phyloP scores from a whole-genome alignment of 2,113 vertebrate genomes.

The Ceyx margarethae region DNA sequence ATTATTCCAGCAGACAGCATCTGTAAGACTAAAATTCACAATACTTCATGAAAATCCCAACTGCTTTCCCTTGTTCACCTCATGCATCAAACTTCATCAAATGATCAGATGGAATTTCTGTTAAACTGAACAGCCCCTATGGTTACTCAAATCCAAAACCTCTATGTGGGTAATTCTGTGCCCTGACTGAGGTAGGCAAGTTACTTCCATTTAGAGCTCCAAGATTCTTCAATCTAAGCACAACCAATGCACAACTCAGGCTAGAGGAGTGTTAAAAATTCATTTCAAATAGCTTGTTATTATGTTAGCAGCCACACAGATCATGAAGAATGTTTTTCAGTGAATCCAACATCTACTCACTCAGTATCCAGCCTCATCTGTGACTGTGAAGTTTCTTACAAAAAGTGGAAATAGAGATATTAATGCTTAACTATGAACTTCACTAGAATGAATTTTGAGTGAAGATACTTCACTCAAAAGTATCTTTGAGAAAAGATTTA shows the following conservation, averaged over 20 bases:
- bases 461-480: background rate
- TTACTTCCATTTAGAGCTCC: background rate
- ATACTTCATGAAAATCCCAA: background rate
- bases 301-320: background rate
- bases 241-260: background rate
- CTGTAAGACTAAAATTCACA: background rate
- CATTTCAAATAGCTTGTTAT: background rate
- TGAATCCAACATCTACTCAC: background rate
- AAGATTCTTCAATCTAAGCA: background rate
- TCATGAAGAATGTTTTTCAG: background rate
- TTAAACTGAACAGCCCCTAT: background rate
- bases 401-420: background rate
- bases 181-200: background rate
- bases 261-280: background rate
- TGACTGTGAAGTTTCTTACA: background rate
- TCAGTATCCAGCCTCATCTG: background rate
- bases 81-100: background rate
- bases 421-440: background rate
- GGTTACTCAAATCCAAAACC: background rate
- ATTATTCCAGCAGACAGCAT: background rate
- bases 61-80: background rate
- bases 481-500: background rate
- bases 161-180: background rate
- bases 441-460: background rate
- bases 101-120: background rate